A percentile compares a stretch with the other conserved stretches of the same genome.
These are phyloP conservation scores for Lepidothrix coronata DNA, from an alignment of 2,113 vertebrate species.

Conservation along the genomic window DNA sequence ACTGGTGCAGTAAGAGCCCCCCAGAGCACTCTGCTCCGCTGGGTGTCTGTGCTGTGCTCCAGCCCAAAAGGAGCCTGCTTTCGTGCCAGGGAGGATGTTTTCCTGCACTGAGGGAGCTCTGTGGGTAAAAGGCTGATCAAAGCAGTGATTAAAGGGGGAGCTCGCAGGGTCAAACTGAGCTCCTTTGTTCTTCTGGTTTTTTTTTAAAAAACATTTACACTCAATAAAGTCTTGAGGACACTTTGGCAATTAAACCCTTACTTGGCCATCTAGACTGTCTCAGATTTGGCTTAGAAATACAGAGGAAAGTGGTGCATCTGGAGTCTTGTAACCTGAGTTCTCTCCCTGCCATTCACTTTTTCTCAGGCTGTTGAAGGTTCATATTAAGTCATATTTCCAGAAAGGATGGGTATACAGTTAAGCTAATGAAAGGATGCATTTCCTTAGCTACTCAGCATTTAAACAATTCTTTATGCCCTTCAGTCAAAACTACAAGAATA, in stretches of 20 bases:
- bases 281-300: not conserved
- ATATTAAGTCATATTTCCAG: not conserved
- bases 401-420: not conserved
- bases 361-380: not conserved
- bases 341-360: not conserved
- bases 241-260: constrained; percentile 38
- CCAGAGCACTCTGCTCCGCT: not conserved
- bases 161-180: constrained; percentile 54
- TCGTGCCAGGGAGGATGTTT: constrained; percentile 37
- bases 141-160: constrained; percentile 62
- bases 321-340: not conserved
- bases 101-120: not conserved
- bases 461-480: not conserved
- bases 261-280: constrained; percentile 2
- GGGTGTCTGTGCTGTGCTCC: not conserved
- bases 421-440: not conserved
- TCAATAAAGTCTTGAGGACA: constrained; percentile 30
- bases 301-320: not conserved
- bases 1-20: not conserved
- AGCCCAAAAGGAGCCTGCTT: not conserved
- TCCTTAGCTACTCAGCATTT: not conserved
- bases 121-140: constrained; percentile 69
- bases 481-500: not conserved
- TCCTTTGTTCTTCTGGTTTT: constrained; percentile 60
- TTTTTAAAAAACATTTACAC: not conserved